Conservation (phyloP, 2,797 vertebrate species). For the Pangasius djambal region DNA sequence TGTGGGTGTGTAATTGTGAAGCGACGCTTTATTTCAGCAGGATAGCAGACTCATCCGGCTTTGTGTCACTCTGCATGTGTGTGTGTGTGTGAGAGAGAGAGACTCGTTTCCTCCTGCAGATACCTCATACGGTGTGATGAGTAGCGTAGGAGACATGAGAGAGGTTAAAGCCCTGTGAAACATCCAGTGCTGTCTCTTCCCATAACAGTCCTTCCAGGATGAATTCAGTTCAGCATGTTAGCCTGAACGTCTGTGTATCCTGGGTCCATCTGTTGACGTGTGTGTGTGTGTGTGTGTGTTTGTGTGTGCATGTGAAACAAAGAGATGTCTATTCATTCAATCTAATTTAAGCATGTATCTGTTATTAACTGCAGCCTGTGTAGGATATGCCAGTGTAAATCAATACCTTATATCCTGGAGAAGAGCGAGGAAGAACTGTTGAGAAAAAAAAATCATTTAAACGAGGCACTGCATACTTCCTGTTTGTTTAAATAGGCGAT, state of each 20-base stretch:
- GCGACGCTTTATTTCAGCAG: conserved; percentile 21
- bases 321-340: conserved; percentile 5
- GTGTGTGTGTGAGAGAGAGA: neutral
- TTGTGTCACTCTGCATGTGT: neutral
- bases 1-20: conserved; percentile 46
- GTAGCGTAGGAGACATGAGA: conserved; percentile 45
- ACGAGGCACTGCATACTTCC: neutral
- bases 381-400: conserved; percentile 44
- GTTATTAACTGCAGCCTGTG: conserved; percentile 42
- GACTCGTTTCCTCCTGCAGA: conserved; percentile 18
- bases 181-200: conserved; percentile 47
- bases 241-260: conserved; percentile 17
- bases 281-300: neutral
- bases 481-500: conserved; percentile 3
- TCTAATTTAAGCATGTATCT: conserved; percentile 39
- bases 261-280: neutral
- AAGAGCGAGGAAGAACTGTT: conserved; percentile 15
- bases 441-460: conserved; percentile 5
- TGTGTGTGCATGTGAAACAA: conserved; percentile 14
- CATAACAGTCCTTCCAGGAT: conserved; percentile 27
- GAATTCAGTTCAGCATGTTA: neutral
- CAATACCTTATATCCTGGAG: conserved; percentile 45
- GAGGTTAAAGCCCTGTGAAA: conserved; percentile 44
- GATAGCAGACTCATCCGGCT: conserved; percentile 7
- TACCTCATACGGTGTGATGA: conserved; percentile 50